Evolutionary conservation across 2,113 vertebrate species (phyloP), one percentile per base, ranked within the genome.

Genomic region (Ancistrus triradiatus): DNA sequence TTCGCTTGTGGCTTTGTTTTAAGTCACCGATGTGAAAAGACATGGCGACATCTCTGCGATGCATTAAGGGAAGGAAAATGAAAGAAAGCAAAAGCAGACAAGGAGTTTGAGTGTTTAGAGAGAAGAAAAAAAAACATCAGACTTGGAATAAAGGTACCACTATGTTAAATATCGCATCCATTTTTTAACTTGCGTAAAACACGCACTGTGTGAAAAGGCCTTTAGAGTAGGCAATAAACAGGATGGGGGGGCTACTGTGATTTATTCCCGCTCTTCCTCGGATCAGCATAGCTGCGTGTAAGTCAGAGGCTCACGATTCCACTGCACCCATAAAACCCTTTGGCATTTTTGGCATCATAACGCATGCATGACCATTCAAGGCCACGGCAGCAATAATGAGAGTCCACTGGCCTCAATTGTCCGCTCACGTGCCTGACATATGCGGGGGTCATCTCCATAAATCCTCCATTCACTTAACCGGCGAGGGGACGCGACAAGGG

Each of bases 381-480:
- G 50, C 61, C 44, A 38, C 11, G 28, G 35, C 21, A 49, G 67
- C 13, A 22, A 51, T 66, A 74, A 74, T 50, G 25, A 38, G 13
- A 50, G 42, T 69, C 35, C 43, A 31, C 61, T 42, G 51, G 44
- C 55, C 18, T 64, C 7, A 42, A 33, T 40, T 64, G 33, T 63
- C 46, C 53, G 46, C 14, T 22, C 46, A 7, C 22, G 47, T 51
- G n/a, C 40, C 38, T 28, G 61, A 65, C 35, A 47, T 51, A 59
- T 56, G 37, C 49, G 61, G 25, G 19, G 66, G 66, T 65, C 52
- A 61, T 51, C 59, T 17, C 18, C 57, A 18, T 69, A 65, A 64
- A 64, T 73, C 62, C 17, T n/a, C 44, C 43, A 38, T 73, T 60
- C 21, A 35, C 40, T 64, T 64, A 66, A 64, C 49, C 52, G 51